phyloP scores from a whole-genome alignment of 1,140 invertebrate species.

The Triops longicaudatus region DNA sequence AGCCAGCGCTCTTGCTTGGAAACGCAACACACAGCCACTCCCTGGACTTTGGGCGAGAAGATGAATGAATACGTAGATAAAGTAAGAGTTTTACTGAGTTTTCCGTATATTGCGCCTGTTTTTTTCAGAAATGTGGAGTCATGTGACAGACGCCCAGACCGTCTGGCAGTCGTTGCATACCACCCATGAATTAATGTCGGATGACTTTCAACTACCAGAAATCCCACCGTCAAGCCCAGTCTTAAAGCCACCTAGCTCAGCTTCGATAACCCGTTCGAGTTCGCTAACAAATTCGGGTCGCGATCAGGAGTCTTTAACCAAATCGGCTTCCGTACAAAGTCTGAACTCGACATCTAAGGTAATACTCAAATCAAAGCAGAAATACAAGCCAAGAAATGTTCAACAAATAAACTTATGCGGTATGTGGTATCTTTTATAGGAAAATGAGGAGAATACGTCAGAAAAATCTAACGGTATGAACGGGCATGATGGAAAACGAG shows the following conservation, averaged over 20 bases:
- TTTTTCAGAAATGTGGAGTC: slow-evolving; percentile 29
- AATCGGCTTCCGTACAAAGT: not conserved
- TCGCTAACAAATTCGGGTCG: not conserved
- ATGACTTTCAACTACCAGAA: not conserved
- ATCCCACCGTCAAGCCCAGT: not conserved
- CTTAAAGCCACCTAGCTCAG: not conserved
- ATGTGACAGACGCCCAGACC: slow-evolving; percentile 29
- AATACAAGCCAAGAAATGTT: not conserved
- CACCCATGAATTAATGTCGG: slow-evolving; percentile 29
- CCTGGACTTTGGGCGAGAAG: not conserved
- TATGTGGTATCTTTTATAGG: not conserved
- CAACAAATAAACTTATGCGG: no score
- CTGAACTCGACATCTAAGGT: not conserved
- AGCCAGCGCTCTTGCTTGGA: not conserved
- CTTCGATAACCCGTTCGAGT: not conserved
- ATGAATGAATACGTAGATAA: not conserved
- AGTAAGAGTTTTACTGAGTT: not conserved
- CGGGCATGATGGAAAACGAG: not conserved
- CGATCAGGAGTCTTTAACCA: not conserved
- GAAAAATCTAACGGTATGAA: not conserved
- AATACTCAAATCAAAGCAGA: not conserved
- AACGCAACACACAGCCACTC: not conserved
- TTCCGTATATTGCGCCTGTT: no score
- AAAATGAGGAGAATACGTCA: not conserved
- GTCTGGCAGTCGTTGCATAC: slow-evolving; percentile 35